A percentile compares a stretch with the other conserved stretches of the same genome.
Conservation (phyloP, 1,140 invertebrate genomes). For the Drosophila parabipectinata region DNA sequence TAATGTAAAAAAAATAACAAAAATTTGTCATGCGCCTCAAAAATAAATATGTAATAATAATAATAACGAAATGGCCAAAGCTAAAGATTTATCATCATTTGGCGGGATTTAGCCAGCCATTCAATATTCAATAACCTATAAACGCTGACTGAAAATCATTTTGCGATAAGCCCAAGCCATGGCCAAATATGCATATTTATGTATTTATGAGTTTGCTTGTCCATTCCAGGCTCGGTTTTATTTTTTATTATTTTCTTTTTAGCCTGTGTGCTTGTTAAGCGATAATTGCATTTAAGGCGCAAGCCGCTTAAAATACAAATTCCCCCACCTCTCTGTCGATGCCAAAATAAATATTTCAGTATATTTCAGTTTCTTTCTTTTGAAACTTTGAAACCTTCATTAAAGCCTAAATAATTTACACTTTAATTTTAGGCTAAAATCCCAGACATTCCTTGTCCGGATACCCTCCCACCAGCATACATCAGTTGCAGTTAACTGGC, state of each 20-base stretch:
- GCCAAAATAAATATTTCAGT: slow-evolving; percentile 4
- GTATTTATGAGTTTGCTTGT: slow-evolving; percentile 2
- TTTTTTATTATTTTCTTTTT: slow-evolving; percentile 9
- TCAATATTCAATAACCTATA: slow-evolving; percentile 40
- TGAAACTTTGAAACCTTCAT: too few relatives aligned
- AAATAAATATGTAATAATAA: slow-evolving; percentile 10
- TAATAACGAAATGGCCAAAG: slow-evolving; percentile 1
- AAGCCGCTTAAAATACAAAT: slow-evolving; percentile 36
- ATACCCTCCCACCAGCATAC: background rate
- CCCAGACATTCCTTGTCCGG: background rate
- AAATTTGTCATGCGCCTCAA: background rate
- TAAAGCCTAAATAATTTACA: too few relatives aligned
- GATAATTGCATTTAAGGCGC: slow-evolving; percentile 51
- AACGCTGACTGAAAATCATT: slow-evolving; percentile 36
- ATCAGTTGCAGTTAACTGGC: slow-evolving; percentile 57
- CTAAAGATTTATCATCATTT: slow-evolving; percentile 30
- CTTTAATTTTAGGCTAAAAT: too few relatives aligned
- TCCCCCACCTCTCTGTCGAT: background rate
- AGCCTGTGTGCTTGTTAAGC: slow-evolving; percentile 21
- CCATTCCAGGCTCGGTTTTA: background rate
- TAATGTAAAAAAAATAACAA: background rate
- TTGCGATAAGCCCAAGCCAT: slow-evolving; percentile 31
- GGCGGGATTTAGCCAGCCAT: slow-evolving; percentile 29
- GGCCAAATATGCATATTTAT: slow-evolving; percentile 31
- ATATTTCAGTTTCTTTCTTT: too few relatives aligned